Conservation (phyloP, 1,140 invertebrate genomes). For the Lepidurus couesii region DNA sequence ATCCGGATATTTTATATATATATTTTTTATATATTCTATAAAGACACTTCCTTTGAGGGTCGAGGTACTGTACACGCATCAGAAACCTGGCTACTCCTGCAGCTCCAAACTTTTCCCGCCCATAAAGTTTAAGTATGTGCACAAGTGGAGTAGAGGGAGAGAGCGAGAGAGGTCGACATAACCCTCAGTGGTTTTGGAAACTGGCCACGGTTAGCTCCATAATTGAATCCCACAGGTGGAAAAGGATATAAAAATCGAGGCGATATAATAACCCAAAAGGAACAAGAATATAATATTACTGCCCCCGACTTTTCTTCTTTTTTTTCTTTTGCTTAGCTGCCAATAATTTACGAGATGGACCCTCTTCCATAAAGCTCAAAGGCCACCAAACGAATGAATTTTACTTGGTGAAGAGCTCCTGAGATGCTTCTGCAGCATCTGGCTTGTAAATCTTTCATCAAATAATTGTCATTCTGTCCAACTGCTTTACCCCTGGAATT, state of each 20-base stretch:
- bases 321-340: background rate
- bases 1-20: too few species aligned
- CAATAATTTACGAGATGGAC: background rate
- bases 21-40: background rate
- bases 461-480: background rate
- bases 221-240: conserved; percentile 21
- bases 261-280: background rate
- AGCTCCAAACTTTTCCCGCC: background rate
- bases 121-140: background rate
- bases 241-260: background rate
- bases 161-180: too few species aligned
- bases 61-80: background rate
- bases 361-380: background rate
- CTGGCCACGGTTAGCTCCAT: background rate
- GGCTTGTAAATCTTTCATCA: background rate
- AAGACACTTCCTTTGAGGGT: background rate
- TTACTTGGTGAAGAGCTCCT: background rate
- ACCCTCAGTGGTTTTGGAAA: background rate
- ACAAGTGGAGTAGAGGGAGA: too few species aligned
- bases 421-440: background rate
- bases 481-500: background rate
- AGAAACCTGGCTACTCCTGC: background rate
- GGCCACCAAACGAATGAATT: background rate
- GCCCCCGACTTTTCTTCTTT: background rate
- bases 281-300: background rate